Evolutionary conservation across 2,888 invertebrate species (phyloP).

Genomic region (Drosophila paranaensis): DNA sequence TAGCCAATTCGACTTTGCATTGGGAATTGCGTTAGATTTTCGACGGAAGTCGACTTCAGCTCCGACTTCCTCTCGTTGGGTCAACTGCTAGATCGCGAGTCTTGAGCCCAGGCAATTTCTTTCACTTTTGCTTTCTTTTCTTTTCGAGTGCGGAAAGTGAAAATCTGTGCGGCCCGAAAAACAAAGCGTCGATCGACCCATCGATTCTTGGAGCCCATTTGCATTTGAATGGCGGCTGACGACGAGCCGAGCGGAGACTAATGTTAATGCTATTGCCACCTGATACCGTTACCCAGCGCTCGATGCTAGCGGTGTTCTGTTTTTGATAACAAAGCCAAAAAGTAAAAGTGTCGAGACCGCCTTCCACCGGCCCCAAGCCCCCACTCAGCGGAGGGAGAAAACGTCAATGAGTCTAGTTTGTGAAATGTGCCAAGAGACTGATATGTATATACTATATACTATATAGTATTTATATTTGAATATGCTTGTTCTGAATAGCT

Average conservation of each 20-base stretch:
- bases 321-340: constrained; percentile 66
- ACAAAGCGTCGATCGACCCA: constrained; percentile 10
- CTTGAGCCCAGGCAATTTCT: constrained; percentile 33
- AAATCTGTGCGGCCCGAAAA: constrained; percentile 31
- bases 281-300: constrained; percentile 52
- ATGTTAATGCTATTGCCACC: constrained; percentile 10
- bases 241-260: background rate
- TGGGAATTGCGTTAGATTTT: constrained; percentile 10
- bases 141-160: constrained; percentile 48
- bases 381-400: constrained; percentile 19
- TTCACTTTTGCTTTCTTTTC: constrained; percentile 59
- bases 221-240: constrained; percentile 39
- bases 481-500: background rate
- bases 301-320: constrained; percentile 66
- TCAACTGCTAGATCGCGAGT: constrained; percentile 9
- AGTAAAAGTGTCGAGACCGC: constrained; percentile 61
- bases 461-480: background rate
- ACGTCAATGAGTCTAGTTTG: background rate
- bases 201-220: constrained; percentile 47
- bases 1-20: background rate
- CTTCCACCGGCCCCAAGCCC: background rate
- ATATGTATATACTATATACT: no score
- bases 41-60: constrained; percentile 14
- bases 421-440: background rate
- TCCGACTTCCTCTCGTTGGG: constrained; percentile 30